These are phyloP conservation scores for Lathamus discolor DNA, from an alignment of 2,113 vertebrate species.

Conservation along the genomic window DNA sequence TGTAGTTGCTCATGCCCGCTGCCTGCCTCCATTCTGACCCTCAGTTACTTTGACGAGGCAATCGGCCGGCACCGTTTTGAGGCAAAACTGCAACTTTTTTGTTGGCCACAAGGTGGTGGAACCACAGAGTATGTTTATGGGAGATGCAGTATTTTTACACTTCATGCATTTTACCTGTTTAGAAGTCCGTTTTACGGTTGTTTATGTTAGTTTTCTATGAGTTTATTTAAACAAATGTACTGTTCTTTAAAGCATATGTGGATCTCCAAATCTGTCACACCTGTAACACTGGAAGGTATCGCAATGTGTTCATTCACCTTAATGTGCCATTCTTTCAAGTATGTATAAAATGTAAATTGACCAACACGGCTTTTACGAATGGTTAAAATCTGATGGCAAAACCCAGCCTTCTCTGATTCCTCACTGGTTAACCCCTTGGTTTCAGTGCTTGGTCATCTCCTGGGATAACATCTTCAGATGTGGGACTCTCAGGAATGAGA, in stretches of 20 bases:
- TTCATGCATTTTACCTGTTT: neutral
- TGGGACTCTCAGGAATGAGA: neutral
- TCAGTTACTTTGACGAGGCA: neutral
- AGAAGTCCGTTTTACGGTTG: neutral
- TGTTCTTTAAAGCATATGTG: neutral
- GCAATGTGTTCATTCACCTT: neutral
- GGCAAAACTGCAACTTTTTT: neutral
- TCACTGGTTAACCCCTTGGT: neutral
- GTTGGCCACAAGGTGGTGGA: neutral
- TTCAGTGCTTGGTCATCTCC: neutral
- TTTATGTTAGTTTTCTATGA: neutral
- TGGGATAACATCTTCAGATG: neutral
- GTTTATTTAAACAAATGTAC: conserved; percentile 17
- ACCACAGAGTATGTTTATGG: neutral
- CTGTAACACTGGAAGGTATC: neutral
- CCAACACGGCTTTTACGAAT: neutral
- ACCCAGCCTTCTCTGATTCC: neutral
- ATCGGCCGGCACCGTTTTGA: accelerated
- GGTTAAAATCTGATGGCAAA: conserved; percentile 10
- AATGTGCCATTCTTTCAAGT: neutral
- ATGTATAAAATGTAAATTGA: neutral
- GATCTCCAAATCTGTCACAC: neutral
- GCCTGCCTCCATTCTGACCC: neutral
- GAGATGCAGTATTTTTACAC: neutral
- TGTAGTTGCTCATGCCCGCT: neutral